Base-by-base conservation (phyloP, 2,113 vertebrate genomes). In the Pithys albifrons region DNA sequence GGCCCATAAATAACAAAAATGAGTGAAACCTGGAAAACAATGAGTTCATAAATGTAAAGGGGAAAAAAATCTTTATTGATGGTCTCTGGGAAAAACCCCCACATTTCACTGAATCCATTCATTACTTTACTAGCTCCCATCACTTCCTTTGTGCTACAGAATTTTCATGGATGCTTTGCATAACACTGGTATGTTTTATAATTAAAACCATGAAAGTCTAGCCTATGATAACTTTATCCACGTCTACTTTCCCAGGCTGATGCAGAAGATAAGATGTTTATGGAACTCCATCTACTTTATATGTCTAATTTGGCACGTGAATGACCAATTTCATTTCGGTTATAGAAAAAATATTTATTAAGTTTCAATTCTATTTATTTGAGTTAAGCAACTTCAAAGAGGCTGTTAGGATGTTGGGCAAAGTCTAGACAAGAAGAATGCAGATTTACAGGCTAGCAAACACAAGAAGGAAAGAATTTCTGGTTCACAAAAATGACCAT, bases 1-100 rank as follows among this genome's bases (percentile, higher is more conserved):
- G 99, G 64, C 99, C 99, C 98, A 99, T 98, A 95, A 99, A 99
- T 95, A 99, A 98, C 88, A 99, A 97, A 96, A 99, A 99, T 29
- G 99, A 99, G 66, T 99, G 99, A 97, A 99, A 99, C 96, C 99
- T 99, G 98, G 35, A 97, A 94, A 86, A 65, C 54, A 95, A 69
- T 7, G 35, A 91, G 66, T 85, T 91, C 27, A 74, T 49, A 92
- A 82, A 95, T 57, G 46, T 29, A 91, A 71, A 91, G 31, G 48
- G 39, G 41, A 88, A 85, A 76, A 76, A 66, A 39, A 46, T 16
- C 43, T 35, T 70, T 84, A 37, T 22, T 58, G 48, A 80, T 45
- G 15, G 14, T 52, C 84, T 92, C 82, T 69, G 22, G 59, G 14
- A 35, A 77, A 23, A 57, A 35, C 2, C 2, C 7, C 13, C 14